Base-by-base conservation (phyloP, 2,888 invertebrate genomes). In the Chymomyza caudatula region DNA sequence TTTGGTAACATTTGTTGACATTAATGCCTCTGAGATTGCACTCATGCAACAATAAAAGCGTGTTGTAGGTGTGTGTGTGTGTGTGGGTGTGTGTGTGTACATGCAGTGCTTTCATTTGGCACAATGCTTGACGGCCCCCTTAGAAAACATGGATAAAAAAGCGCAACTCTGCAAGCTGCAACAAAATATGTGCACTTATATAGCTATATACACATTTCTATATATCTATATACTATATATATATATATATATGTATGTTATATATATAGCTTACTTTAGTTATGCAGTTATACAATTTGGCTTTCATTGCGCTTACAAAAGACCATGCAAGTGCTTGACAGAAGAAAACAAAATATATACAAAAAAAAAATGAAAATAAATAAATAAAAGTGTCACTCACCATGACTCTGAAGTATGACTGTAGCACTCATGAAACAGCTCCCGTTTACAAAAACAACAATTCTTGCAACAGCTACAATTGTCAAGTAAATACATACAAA, bases 1-100 rank as follows among this genome's bases (percentile, higher is more conserved):
- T 42, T 25, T 29, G 43, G 63, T 43, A 72, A 70, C 76, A 78
- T 71, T 73, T 75, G 75, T 77, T 83, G 80, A 83, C 83, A 83
- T 75, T 79, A 85, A 82, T 84, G 73, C 76, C 76, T 67, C 53
- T 17, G 63, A 75, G 76, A 64, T 47, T 42, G 25, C 19, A 17
- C 43, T 15, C n/a, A 43, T 13, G 11, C 43, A 25, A 25, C 29
- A 37, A 37, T 37, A 37, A 37, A 37, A 11, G 29, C 29, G 11
- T 6, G 6, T 25, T 25, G 4, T 25, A 5, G 4, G 6, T 25
- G 6, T 25, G 6, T 3, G 5, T 2, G 5, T 1, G 5, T 29
- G 2, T 29, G 11, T 29, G 11, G 6, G 11, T 29, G 11, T 29
- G 13, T 44, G 17, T 17, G 4, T 4, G 11, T 6, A 37, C 11